Base-by-base conservation (phyloP, 2,888 invertebrate species). In the Hermaeophaga mercurialis region DNA sequence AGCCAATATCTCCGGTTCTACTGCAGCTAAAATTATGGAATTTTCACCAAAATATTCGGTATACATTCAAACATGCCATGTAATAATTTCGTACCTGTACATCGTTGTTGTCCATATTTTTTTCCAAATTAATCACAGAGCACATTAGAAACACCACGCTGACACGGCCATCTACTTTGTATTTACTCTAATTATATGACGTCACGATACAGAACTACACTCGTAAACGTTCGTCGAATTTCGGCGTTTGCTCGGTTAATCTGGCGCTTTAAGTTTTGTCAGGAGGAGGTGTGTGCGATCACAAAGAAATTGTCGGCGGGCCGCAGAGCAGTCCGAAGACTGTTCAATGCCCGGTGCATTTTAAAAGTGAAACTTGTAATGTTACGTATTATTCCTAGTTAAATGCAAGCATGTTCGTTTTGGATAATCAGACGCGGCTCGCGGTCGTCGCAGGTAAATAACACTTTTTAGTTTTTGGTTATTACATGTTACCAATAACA, bases 181-280 rank as follows among this genome's bases (percentile, higher is more conserved):
- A 84, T 84, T 84, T 84, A 84, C 84, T 83, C 83, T 83, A 84
- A 84, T 84, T 84, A 84, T 82, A 79, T 84, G 84, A 84, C 84
- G 84, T 84, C 84, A 84, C 81, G 87, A 75, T 77, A 77, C 75
- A 76, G 75, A 73, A 73, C 68, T 66, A 72, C 68, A 71, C 62
- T 77, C 77, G 76, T 70, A 65, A 66, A 68, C 58, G 62, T 64
- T 73, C 77, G 76, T 63, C 63, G 61, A 62, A 57, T 58, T 66
- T 74, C 74, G 75, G 59, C 54, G 59, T 57, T 61, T 56, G 66
- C 59, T 68, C 68, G 67, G 64, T 41, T 55, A 64, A 63, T 71
- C 72, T 73, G 73, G 74, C 74, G 73, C 72, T 71, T 69, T 69
- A 68, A 64, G 64, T 66, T 66, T 66, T 66, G 64, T 61, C 63